phyloP scores from a whole-genome alignment of 35 echinoderm and acorn worm genomes.

The Chiridota heheva region DNA sequence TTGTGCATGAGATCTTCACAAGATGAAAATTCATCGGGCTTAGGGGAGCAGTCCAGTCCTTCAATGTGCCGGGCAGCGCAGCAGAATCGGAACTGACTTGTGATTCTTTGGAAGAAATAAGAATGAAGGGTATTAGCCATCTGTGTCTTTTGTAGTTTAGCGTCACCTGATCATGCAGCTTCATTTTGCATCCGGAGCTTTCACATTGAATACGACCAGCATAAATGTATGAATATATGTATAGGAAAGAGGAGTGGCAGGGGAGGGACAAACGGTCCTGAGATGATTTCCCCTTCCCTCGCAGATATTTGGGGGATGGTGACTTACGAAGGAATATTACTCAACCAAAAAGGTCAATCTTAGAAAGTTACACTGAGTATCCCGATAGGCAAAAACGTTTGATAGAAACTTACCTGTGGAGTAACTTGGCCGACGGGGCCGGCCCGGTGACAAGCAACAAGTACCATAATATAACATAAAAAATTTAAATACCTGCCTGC shows the following conservation, averaged over 20 bases:
- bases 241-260: not conserved
- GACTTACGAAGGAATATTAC: too few relatives aligned
- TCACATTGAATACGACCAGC: not conserved
- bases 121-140: not conserved
- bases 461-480: too few relatives aligned
- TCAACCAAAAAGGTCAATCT: too few relatives aligned
- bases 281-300: not conserved
- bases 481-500: too few relatives aligned
- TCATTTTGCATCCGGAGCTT: not conserved
- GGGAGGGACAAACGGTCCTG: not conserved
- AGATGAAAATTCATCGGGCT: conserved; percentile 83
- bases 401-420: too few relatives aligned
- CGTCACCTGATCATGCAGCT: too few relatives aligned
- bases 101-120: conserved; percentile 46
- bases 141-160: not conserved
- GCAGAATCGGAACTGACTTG: conserved; percentile 90
- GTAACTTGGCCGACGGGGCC: too few relatives aligned
- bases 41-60: conserved; percentile 56
- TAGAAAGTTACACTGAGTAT: too few relatives aligned
- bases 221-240: not conserved
- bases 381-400: too few relatives aligned
- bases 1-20: conserved; percentile 98
- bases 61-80: conserved; percentile 61
- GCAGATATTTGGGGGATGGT: too few relatives aligned
- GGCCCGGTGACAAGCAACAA: too few relatives aligned